Evolutionary conservation across 2,113 vertebrate species (phyloP).

Genomic region (Alethe diademata): DNA sequence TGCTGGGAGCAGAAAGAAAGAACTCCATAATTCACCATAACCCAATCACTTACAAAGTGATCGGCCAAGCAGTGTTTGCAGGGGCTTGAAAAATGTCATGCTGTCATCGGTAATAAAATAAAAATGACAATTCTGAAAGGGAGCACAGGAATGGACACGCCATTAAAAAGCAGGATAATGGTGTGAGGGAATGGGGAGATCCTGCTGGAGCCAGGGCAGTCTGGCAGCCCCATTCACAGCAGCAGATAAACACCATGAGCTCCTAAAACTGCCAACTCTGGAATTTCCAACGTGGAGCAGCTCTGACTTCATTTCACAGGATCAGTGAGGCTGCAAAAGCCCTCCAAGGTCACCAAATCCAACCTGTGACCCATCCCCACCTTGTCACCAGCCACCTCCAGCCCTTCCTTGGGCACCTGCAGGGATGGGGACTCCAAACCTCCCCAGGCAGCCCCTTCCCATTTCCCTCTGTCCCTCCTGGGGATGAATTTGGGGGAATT

Average conservation of each 20-base stretch:
- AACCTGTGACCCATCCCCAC: neutral
- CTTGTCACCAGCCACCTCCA: neutral
- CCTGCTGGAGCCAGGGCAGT: slow-evolving; percentile 2
- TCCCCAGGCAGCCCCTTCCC: neutral
- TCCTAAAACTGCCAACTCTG: neutral
- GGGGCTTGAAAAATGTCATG: slow-evolving; percentile 31
- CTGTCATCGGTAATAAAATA: slow-evolving; percentile 43
- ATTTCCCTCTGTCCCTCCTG: neutral
- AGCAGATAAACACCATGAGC: neutral
- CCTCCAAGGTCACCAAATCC: neutral
- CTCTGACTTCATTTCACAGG: neutral
- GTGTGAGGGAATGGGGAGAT: neutral
- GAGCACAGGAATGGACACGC: neutral
- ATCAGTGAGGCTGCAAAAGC: neutral
- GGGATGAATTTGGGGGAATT: neutral
- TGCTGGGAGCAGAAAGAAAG: slow-evolving; percentile 20
- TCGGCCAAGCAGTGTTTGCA: slow-evolving; percentile 4
- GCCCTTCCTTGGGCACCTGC: fast-evolving
- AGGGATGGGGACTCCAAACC: neutral
- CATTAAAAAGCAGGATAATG: slow-evolving; percentile 44
- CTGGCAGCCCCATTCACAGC: neutral
- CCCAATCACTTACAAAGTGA: slow-evolving; percentile 21
- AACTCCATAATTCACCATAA: slow-evolving; percentile 43
- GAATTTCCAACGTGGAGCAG: fast-evolving
- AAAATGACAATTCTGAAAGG: slow-evolving; percentile 29